Percentiles rank a stretch among this genome's conserved stretches.
These are phyloP conservation scores for Sebastes elongatus DNA, from an alignment of 2,797 vertebrate species.

Conservation along the genomic window DNA sequence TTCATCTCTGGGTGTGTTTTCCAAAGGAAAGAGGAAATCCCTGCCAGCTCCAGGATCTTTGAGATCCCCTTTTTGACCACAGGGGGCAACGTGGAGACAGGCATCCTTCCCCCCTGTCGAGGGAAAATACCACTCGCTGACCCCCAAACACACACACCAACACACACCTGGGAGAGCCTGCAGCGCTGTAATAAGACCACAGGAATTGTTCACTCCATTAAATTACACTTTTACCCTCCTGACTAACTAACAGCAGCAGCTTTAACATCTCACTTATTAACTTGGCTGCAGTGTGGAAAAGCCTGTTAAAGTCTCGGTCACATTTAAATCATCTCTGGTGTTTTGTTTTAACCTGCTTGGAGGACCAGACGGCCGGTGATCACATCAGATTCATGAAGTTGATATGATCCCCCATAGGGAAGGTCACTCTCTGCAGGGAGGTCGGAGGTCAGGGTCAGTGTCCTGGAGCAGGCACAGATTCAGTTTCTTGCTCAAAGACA, in stretches of 20 bases:
- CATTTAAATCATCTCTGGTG: not conserved
- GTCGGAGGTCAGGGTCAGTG: not conserved
- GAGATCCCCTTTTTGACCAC: conserved; percentile 18
- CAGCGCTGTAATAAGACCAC: not conserved
- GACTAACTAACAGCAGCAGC: not conserved
- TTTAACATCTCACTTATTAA: not conserved
- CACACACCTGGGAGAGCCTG: conserved; percentile 30
- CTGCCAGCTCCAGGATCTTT: not conserved
- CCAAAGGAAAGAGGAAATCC: not conserved
- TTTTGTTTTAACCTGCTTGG: conserved; percentile 22
- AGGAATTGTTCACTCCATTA: conserved; percentile 26
- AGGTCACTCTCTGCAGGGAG: not conserved
- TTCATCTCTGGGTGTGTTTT: not conserved
- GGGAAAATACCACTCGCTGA: conserved; percentile 45
- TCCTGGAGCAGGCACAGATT: not conserved
- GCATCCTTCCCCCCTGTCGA: not conserved
- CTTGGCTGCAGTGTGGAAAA: not conserved
- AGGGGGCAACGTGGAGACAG: conserved; percentile 11
- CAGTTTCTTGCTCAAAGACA: too few relatives aligned
- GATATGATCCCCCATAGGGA: not conserved
- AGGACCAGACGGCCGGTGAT: conserved; percentile 23
- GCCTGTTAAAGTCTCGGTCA: not conserved
- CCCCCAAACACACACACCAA: conserved; percentile 29
- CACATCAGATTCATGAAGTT: not conserved
- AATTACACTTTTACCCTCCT: conserved; percentile 32